A percentile compares a stretch with the other conserved stretches of the same genome.
These are phyloP conservation scores for Leptobrachium ailaonicum DNA, from an alignment of 2,113 vertebrate genomes.

Conservation along the genomic window DNA sequence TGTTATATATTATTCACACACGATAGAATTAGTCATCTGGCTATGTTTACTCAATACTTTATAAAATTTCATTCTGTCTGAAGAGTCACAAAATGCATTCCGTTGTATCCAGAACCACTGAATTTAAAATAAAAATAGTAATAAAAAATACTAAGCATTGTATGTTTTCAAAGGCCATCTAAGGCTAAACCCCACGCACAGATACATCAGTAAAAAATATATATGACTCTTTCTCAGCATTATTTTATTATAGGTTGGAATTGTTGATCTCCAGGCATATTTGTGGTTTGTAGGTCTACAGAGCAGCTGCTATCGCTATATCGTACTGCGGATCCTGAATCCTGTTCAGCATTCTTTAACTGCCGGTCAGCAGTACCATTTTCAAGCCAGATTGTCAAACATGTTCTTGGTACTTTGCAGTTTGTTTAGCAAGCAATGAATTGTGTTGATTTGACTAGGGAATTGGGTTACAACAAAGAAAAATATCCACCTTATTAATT, in stretches of 20 bases:
- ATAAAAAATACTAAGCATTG: not conserved
- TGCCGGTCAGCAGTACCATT: constrained; percentile 11
- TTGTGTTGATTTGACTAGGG: no score
- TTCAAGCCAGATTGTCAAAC: no score
- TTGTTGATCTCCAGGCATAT: constrained; percentile 29
- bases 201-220: constrained; percentile 2
- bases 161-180: constrained; percentile 1
- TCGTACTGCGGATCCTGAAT: constrained; percentile 17
- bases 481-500: no score
- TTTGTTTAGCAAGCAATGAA: no score
- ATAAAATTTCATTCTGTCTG: not conserved
- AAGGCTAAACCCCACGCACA: constrained; percentile 12
- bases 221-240: constrained; percentile 16
- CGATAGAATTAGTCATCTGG: no score
- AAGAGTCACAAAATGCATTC: no score
- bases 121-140: not conserved
- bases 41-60: not conserved
- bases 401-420: no score
- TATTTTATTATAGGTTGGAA: constrained; percentile 16
- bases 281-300: constrained; percentile 35
- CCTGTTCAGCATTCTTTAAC: constrained; percentile 4
- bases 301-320: constrained; percentile 33
- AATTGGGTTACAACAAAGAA: no score
- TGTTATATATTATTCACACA: no score
- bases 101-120: not conserved